Percentiles rank a stretch among this genome's conserved stretches.
Evolutionary conservation across 2,797 vertebrate species (phyloP).

Genomic region (Tragelaphus eurycerus): DNA sequence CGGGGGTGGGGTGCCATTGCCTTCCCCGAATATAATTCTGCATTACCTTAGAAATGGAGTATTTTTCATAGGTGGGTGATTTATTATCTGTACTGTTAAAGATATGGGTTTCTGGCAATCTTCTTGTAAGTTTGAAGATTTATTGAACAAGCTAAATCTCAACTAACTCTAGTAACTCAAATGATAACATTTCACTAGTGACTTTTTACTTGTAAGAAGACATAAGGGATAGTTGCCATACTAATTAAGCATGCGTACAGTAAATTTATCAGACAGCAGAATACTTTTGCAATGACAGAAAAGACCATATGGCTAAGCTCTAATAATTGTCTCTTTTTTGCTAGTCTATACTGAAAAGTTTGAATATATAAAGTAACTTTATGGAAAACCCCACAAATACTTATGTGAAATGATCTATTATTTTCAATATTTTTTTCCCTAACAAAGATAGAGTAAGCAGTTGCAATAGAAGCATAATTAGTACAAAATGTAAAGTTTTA

Average conservation of each 20-base stretch:
- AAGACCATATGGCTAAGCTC: not conserved
- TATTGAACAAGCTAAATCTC: constrained; percentile 11
- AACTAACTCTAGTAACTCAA: constrained; percentile 39
- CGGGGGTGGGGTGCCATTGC: too few relatives aligned
- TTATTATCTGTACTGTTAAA: constrained; percentile 41
- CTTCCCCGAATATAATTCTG: not conserved
- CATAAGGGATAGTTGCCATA: not conserved
- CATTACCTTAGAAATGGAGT: not conserved
- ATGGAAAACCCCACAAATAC: not conserved
- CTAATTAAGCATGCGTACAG: constrained; percentile 15
- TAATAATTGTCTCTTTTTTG: not conserved
- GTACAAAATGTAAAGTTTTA: constrained; percentile 25
- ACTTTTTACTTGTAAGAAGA: constrained; percentile 11
- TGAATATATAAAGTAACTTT: not conserved
- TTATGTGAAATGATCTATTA: not conserved
- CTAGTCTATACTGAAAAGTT: not conserved
- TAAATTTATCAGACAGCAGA: constrained; percentile 10
- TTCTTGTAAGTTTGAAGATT: constrained; percentile 20
- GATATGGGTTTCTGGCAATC: not conserved
- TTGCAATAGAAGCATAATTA: not conserved
- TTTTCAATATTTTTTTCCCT: not conserved
- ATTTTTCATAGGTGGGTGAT: constrained; percentile 39
- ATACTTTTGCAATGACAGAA: not conserved
- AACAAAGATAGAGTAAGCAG: not conserved
- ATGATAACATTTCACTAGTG: constrained; percentile 47